Conservation (phyloP, 2,888 invertebrate species). For the Acanthosepion esculentum region DNA sequence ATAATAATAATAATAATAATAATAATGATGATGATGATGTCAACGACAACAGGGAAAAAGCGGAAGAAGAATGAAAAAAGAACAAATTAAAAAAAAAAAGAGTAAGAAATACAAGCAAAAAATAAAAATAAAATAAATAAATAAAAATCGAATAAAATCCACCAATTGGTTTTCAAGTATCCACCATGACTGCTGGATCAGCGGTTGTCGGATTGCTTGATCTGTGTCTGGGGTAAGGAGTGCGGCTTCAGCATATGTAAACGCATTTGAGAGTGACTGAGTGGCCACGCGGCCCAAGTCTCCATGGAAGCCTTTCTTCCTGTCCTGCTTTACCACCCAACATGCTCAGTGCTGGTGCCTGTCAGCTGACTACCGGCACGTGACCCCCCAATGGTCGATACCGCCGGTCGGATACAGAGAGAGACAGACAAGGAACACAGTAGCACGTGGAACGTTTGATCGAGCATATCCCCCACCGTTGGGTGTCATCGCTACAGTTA, state of each 20-base stretch:
- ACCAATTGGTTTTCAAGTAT: background rate
- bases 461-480: background rate
- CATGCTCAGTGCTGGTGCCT: background rate
- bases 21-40: no score
- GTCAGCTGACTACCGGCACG: background rate
- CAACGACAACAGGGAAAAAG: background rate
- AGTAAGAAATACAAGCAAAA: background rate
- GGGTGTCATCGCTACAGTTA: background rate
- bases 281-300: background rate
- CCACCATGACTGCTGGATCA: background rate
- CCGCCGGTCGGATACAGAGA: background rate
- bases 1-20: no score
- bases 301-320: background rate
- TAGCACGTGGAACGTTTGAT: background rate
- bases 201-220: slow-evolving; percentile 11
- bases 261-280: background rate
- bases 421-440: background rate
- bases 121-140: no score
- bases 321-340: background rate
- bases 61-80: no score
- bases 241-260: background rate
- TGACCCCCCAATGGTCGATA: background rate
- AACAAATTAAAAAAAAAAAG: background rate
- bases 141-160: background rate
- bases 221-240: background rate